Base-by-base conservation (phyloP, 2,797 vertebrate species). In the Epinephelus awoara region DNA sequence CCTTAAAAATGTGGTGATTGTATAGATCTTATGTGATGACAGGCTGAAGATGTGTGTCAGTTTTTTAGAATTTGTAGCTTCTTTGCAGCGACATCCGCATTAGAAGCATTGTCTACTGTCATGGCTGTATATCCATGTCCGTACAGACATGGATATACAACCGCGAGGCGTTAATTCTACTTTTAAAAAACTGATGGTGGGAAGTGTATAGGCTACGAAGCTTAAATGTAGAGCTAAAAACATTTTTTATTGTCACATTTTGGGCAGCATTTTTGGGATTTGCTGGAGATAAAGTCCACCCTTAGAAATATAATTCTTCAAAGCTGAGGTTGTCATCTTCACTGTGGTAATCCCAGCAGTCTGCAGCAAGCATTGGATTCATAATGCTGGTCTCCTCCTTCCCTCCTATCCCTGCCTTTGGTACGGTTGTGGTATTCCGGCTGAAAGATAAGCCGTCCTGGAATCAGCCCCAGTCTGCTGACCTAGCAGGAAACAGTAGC, bases 371-470 rank as follows among this genome's bases (percentile, higher is more conserved):
- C 63, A 38, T 74, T 76, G 56, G 77, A 67, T 82, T 61, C n/a
- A 46, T 46, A 34, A 29, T 47, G 34, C 71, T 11, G 17, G 19
- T 42, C 49, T 25, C 76, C 79, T 75, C 65, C 66, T 64, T 79
- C 69, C 72, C 40, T 52, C 44, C 50, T 38, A 47, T 78, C 67
- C 63, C 72, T 79, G 61, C 67, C 67, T 84, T 76, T 80, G 75
- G 75, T 85, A 69, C 6, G 7, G 58, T 83, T 69, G 59, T 89
- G 86, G 69, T 92, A 86, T 93, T 90, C 75, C 78, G 80, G 75
- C 70, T 88, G 88, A 85, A 91, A 93, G 88, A 92, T 93, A 85
- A 92, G 81, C 88, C 15, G 29, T 72, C 79, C 74, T 92, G 79
- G 80, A 92, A 83, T 89, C 80, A 47, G 77, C 72, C 72, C 69